Percentiles rank a stretch among this genome's conserved stretches.
phyloP scores from a whole-genome alignment of 2,888 invertebrate genomes.

The Dolichopus griseipennis region DNA sequence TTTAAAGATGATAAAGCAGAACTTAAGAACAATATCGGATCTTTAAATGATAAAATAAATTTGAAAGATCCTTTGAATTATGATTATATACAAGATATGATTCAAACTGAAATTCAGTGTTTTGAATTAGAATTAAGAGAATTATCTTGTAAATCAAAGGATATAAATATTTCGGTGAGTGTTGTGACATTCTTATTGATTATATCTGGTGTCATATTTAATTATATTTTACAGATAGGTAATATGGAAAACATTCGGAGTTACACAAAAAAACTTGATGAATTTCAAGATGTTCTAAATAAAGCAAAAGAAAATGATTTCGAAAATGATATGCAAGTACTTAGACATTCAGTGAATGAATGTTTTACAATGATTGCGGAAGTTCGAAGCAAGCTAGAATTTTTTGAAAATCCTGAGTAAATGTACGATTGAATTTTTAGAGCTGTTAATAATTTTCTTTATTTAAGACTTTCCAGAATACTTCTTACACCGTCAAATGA shows the following conservation, averaged over 20 bases:
- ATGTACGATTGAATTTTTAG: slow-evolving; percentile 13
- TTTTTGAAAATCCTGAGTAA: slow-evolving; percentile 38
- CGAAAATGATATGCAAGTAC: slow-evolving; percentile 50
- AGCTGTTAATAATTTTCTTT: neutral
- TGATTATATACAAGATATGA: slow-evolving; percentile 50
- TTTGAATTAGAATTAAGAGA: slow-evolving; percentile 59
- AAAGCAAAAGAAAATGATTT: slow-evolving; percentile 57
- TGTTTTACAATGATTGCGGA: slow-evolving; percentile 41
- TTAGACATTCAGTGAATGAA: slow-evolving; percentile 45
- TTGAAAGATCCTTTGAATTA: slow-evolving; percentile 15
- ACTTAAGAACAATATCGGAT: neutral
- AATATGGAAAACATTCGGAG: slow-evolving; percentile 49
- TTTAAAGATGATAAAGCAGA: neutral
- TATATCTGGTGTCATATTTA: too few relatives aligned
- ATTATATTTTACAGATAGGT: slow-evolving; percentile 39
- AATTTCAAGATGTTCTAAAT: slow-evolving; percentile 51
- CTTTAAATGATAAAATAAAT: neutral
- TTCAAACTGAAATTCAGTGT: slow-evolving; percentile 54
- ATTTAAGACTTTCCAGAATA: neutral
- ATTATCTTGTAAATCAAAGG: slow-evolving; percentile 48
- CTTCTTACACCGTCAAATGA: slow-evolving; percentile 23
- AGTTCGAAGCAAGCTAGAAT: slow-evolving; percentile 37
- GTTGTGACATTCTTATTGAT: neutral
- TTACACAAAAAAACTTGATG: slow-evolving; percentile 46
- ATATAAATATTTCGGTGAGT: slow-evolving; percentile 42